A percentile compares a stretch with the other conserved stretches of the same genome.
Conservation (phyloP, 2,888 invertebrate species). For the Diarsia brunnea region DNA sequence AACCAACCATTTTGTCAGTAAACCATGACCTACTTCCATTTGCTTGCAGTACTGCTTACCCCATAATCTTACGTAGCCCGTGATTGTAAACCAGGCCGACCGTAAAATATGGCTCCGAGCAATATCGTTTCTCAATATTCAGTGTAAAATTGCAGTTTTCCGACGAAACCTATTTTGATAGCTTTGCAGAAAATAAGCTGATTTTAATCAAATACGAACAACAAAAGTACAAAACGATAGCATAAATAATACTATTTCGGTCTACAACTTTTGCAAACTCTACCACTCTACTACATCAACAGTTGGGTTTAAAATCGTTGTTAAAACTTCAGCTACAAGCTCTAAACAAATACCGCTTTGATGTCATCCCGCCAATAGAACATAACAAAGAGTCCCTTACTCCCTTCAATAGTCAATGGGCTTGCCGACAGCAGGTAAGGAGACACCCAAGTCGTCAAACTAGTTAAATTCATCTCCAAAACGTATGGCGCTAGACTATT, state of each 20-base stretch:
- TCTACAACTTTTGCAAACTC: constrained; percentile 5
- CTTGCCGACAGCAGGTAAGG: constrained; percentile 61
- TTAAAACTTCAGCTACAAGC: constrained; percentile 25
- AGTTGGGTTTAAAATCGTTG: constrained; percentile 13
- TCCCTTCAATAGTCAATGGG: constrained; percentile 37
- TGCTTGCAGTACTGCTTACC: constrained; percentile 38
- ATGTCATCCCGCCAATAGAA: constrained; percentile 48
- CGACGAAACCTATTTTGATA: constrained; percentile 21
- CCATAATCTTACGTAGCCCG: constrained; percentile 37
- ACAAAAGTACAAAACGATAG: not conserved
- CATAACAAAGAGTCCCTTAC: constrained; percentile 46
- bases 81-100: constrained; percentile 41
- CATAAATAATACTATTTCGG: constrained; percentile 1
- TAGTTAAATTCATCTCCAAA: constrained; percentile 40
- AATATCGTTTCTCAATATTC: constrained; percentile 37
- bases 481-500: constrained; percentile 26
- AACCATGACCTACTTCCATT: constrained; percentile 4
- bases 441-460: constrained; percentile 58
- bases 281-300: constrained; percentile 4
- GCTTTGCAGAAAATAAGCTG: constrained; percentile 6
- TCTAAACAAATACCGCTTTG: constrained; percentile 49
- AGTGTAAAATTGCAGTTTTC: constrained; percentile 53
- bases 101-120: constrained; percentile 46
- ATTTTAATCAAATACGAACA: constrained; percentile 8
- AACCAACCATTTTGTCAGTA: not conserved